Evolutionary conservation across 2,888 invertebrate genomes (phyloP).

Genomic region (Cosmorhoe ocellata): DNA sequence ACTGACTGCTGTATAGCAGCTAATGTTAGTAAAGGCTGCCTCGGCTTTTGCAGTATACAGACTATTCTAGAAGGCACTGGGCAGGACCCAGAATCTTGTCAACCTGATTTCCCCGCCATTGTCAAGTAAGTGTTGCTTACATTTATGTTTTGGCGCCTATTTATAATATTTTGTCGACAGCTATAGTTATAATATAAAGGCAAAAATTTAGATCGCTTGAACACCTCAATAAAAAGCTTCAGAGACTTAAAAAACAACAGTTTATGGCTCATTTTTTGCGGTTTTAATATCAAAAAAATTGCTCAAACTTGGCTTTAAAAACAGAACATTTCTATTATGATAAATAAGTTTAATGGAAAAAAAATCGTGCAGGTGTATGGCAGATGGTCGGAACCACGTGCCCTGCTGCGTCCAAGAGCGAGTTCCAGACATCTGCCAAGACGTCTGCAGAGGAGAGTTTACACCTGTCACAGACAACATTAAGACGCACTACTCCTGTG

Average conservation of each 20-base stretch:
- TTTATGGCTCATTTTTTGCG: too few relatives aligned
- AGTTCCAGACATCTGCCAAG: conserved; percentile 92
- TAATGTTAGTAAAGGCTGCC: conserved; percentile 87
- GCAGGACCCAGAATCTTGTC: conserved; percentile 91
- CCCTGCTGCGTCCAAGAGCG: conserved; percentile 92
- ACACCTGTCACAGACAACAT: conserved; percentile 92
- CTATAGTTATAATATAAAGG: too few relatives aligned
- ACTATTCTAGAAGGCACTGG: conserved; percentile 90
- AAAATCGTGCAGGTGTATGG: conserved; percentile 83
- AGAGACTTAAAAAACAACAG: too few relatives aligned
- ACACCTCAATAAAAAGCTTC: too few relatives aligned
- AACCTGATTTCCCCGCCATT: conserved; percentile 90
- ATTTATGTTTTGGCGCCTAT: too few relatives aligned
- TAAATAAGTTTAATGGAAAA: too few relatives aligned
- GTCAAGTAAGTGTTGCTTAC: conserved; percentile 75
- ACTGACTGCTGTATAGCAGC: conserved; percentile 88
- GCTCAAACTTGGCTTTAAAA: not conserved
- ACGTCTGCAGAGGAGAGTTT: conserved; percentile 92
- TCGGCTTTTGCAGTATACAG: conserved; percentile 92
- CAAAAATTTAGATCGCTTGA: too few relatives aligned
- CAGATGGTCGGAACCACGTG: conserved; percentile 92
- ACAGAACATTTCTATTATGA: too few relatives aligned
- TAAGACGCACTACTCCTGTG: conserved; percentile 92
- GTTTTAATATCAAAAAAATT: not conserved
- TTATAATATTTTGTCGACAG: too few relatives aligned